Conservation (phyloP, 2,113 vertebrate genomes). For the Psammodynastes pulverulentus region DNA sequence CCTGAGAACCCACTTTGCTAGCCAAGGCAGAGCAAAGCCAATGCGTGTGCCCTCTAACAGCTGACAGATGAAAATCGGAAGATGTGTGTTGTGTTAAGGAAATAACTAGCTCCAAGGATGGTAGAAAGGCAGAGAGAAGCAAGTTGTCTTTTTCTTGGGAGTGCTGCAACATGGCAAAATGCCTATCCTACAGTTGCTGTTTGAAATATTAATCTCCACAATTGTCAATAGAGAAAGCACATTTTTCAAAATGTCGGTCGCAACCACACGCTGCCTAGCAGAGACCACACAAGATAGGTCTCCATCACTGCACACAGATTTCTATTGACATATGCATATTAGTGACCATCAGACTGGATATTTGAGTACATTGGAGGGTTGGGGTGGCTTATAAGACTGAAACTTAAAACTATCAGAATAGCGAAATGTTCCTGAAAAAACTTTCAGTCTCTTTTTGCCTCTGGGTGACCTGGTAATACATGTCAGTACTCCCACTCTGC, state of each 20-base stretch:
- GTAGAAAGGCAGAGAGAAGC: background rate
- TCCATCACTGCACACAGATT: background rate
- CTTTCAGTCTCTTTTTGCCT: background rate
- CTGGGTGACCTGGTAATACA: background rate
- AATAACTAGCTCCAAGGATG: background rate
- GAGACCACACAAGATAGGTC: background rate
- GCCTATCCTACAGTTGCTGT: background rate
- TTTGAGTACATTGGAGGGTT: background rate
- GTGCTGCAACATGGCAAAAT: background rate
- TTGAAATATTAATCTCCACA: background rate
- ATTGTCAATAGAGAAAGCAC: background rate
- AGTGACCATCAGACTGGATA: too few species aligned
- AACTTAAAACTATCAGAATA: background rate
- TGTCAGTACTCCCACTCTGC: background rate
- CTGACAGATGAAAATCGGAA: conserved; percentile 13
- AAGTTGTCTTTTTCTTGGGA: background rate
- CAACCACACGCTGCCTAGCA: background rate
- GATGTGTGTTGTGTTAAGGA: background rate
- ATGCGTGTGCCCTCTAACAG: background rate
- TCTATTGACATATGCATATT: background rate
- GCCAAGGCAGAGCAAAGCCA: background rate
- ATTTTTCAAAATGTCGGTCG: background rate
- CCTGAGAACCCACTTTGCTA: background rate
- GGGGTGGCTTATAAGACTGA: background rate
- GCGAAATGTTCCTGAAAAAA: background rate